Conservation (phyloP, 1,140 invertebrate species). For the Drosophila triauraria region DNA sequence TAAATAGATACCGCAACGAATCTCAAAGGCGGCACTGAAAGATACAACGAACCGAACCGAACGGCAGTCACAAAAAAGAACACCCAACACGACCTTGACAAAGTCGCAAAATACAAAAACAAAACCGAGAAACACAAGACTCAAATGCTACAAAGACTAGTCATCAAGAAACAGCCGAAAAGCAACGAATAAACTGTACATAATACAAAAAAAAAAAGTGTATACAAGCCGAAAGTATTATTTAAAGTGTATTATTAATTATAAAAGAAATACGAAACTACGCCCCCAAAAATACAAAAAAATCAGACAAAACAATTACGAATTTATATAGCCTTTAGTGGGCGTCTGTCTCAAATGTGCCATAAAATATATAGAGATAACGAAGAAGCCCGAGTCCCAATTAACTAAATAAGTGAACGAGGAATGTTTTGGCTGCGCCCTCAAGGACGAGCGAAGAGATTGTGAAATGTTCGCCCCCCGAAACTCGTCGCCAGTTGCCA, state of each 20-base stretch:
- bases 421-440: conserved; percentile 55
- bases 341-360: conserved; percentile 69
- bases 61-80: conserved; percentile 35
- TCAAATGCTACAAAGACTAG: conserved; percentile 54
- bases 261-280: conserved; percentile 46
- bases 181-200: conserved; percentile 44
- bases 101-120: conserved; percentile 49
- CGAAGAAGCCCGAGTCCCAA: conserved; percentile 28
- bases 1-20: conserved; percentile 53
- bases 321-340: conserved; percentile 74
- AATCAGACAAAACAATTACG: conserved; percentile 43
- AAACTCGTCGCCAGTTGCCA: conserved; percentile 83
- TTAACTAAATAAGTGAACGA: conserved; percentile 44
- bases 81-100: conserved; percentile 70
- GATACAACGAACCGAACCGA: conserved; percentile 48
- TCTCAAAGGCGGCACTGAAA: conserved; percentile 42
- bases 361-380: conserved; percentile 61
- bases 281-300: conserved; percentile 38
- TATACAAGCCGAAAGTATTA: conserved; percentile 67
- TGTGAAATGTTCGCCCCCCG: conserved; percentile 82
- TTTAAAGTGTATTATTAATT: conserved; percentile 73
- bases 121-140: conserved; percentile 3
- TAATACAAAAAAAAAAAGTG: conserved; percentile 11
- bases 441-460: conserved; percentile 36
- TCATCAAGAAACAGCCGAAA: conserved; percentile 50